These are phyloP conservation scores for Troides oblongomaculatus DNA, from an alignment of 2,888 invertebrate genomes.

Conservation along the genomic window DNA sequence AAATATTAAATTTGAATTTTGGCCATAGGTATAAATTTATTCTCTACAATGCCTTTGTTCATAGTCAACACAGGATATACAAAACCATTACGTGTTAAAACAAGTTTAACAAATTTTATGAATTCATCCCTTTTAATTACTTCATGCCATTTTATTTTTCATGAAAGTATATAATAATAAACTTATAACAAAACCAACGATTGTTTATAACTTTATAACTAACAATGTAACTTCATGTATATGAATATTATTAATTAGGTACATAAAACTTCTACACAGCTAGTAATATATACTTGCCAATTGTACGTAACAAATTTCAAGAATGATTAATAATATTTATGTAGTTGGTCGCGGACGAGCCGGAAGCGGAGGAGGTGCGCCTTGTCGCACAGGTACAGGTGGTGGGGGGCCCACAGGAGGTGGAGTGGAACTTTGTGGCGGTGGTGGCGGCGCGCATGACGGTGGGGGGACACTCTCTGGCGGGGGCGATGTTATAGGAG, in stretches of 20 bases:
- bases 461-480: constrained; percentile 82
- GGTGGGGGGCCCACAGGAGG: constrained; percentile 63
- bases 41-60: constrained; percentile 1
- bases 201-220: constrained; percentile 13
- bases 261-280: constrained; percentile 23
- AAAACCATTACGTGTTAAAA: background rate
- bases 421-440: constrained; percentile 54
- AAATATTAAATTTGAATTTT: constrained; percentile 2
- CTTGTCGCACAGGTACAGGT: constrained; percentile 79
- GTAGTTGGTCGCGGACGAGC: constrained; percentile 76
- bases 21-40: constrained; percentile 6
- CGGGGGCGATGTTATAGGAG: constrained; percentile 73
- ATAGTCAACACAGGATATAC: constrained; percentile 5
- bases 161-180: constrained; percentile 17
- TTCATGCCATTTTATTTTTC: background rate
- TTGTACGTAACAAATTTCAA: constrained; percentile 3
- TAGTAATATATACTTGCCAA: constrained; percentile 18
- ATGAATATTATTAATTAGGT: constrained; percentile 20
- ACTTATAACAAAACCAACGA: constrained; percentile 27
- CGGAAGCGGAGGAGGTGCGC: constrained; percentile 84
- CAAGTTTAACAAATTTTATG: no score
- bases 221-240: constrained; percentile 16
- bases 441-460: constrained; percentile 80
- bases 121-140: no score
- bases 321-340: constrained; percentile 28